Evolutionary conservation across 2,888 invertebrate species (phyloP), one percentile per base, ranked within the genome.

Genomic region (Oxycera nigricornis): DNA sequence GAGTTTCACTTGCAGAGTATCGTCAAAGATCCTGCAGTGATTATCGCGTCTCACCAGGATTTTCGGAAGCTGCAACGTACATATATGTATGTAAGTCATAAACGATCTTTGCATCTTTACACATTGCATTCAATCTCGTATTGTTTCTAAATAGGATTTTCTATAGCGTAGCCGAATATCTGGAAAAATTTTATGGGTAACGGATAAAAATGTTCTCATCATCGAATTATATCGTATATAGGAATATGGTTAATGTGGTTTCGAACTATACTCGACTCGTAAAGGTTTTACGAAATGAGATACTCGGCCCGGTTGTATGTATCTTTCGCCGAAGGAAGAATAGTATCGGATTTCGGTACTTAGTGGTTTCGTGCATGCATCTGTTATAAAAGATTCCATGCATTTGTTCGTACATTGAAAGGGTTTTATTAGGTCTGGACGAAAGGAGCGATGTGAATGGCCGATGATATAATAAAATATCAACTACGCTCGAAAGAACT

Each of bases 121-220:
- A 70, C 31, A 22, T 9, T 46, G 35, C 14, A n/a, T 41, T 2
- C 65, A 41, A 41, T 39, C 52, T 30, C 55, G 52, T 52, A 70
- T 70, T 70, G 70, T 70, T 70, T 70, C 52, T 31, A 70, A 70
- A 70, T 70, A 70, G 70, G 70, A 70, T 70, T 70, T 70, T 31
- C 7, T 26, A 68, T 70, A 55, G 70, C 70, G 31, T 31, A 70
- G 46, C 52, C 17, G 70, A 68, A 46, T 50, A 22, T 68, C 28
- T 31, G 28, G 46, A 70, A 17, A 22, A 35, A 30, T 70, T 70
- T 70, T 52, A 70, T 70, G 35, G 52, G 7, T 70, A 70, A 70
- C 70, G 70, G 70, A 70, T 70, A 28, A 70, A 70, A 70, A 70
- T 70, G 52, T 70, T 70, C 70, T 70, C 70, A 70, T 70, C 70